Base-by-base conservation (phyloP, 2,113 vertebrate species). In the Isichthys henryi region DNA sequence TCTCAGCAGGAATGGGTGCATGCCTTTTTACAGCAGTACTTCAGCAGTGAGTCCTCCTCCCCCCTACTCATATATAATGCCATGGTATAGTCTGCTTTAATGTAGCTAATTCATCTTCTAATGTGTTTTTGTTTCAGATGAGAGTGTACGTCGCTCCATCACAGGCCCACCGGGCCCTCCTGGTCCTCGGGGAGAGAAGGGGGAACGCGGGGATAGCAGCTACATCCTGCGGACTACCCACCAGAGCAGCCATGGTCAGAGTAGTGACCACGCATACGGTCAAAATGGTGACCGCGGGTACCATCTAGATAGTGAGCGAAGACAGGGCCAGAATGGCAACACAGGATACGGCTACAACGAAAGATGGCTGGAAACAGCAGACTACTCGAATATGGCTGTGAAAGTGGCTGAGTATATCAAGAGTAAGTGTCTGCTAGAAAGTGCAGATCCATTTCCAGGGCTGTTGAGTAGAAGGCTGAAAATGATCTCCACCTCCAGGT, bases 371-470 rank as follows among this genome's bases (percentile, higher is more conserved):
- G 96, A 93, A 91, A 92, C 93, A 1, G 88, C 97, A 93, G 98
- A 99, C 93, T 99, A 98, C 95, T 96, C 97, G 0, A 96, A 93
- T 87, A 95, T 99, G 70, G 98, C 97, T 6, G 83, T 95, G 53
- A 96, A 94, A 4, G 98, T 99, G 56, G 96, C 97, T 0, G 98
- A 99, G 93, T 98, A 94, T 93, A 95, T 99, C 52, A 97, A 96
- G 93, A 97, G 98, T 99, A 92, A 97, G 98, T 96, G 3, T 8
- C n/a, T 85, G 15, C 49, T 66, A 45, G 11, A 35, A 39, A 43
- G 85, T 56, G 11, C 4, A 53, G 83, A 52, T 87, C 50, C 5
- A 87, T 56, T 52, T 56, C 49, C 85, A 87, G 45, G 31, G 27
- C 49, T 86, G 27, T 49, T 56, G 50, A 21, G 27, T n/a, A 5